Conservation (phyloP, 2,888 invertebrate genomes). For the Biston stratarius region DNA sequence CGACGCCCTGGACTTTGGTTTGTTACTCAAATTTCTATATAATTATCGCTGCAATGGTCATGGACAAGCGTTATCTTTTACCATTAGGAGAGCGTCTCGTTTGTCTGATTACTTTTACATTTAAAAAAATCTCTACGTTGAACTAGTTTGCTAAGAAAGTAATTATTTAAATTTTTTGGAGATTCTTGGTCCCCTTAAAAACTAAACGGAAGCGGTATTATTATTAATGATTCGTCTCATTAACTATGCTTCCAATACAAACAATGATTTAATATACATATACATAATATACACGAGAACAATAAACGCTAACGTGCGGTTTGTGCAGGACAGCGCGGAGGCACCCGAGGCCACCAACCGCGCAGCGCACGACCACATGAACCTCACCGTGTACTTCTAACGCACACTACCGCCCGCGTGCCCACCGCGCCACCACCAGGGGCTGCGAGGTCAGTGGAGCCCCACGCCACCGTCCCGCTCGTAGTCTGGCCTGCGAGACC, state of each 20-base stretch:
- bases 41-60: too few species aligned
- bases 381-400: constrained; percentile 91
- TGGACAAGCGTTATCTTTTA: too few species aligned
- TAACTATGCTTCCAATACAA: neutral
- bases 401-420: neutral
- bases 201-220: too few species aligned
- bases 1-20: too few species aligned
- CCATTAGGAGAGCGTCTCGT: too few species aligned
- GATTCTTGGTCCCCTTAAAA: too few species aligned
- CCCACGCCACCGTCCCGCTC: neutral
- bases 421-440: constrained; percentile 7
- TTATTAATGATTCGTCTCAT: too few species aligned
- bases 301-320: constrained; percentile 41
- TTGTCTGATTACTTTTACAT: too few species aligned
- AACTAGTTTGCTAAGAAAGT: too few species aligned
- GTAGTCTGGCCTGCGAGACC: neutral
- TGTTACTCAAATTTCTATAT: too few species aligned
- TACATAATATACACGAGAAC: neutral
- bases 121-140: too few species aligned
- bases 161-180: too few species aligned
- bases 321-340: constrained; percentile 68
- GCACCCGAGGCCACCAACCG: constrained; percentile 73
- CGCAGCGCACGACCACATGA: constrained; percentile 86
- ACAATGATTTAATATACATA: neutral
- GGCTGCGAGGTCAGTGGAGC: neutral